These are phyloP conservation scores for Sternarchorhynchus goeldii DNA, from an alignment of 2,797 vertebrate genomes.

Conservation along the genomic window DNA sequence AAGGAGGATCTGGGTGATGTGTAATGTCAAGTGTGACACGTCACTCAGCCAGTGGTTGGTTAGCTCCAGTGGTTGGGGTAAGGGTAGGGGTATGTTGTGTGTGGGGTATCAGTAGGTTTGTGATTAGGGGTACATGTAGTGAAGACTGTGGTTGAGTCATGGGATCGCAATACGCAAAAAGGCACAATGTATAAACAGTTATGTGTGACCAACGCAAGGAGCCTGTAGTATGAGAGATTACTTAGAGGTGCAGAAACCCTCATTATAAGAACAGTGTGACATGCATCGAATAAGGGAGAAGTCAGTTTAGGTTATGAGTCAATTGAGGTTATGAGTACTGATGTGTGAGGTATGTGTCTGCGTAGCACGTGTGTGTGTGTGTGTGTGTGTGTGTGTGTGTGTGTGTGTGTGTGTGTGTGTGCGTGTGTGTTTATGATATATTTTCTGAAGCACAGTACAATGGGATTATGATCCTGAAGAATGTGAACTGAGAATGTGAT, in stretches of 20 bases:
- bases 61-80: too few species aligned
- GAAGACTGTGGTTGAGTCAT: too few species aligned
- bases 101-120: too few species aligned
- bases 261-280: constrained; percentile 43
- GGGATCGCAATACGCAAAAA: neutral
- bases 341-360: too few species aligned
- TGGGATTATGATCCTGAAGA: neutral
- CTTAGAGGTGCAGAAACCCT: neutral
- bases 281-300: neutral
- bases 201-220: neutral
- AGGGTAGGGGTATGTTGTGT: too few species aligned
- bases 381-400: constrained; percentile 35
- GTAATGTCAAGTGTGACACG: neutral
- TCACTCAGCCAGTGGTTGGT: neutral
- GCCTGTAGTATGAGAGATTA: neutral
- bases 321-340: too few species aligned
- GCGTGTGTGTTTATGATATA: neutral
- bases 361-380: neutral
- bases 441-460: neutral
- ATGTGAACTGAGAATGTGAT: constrained; percentile 30
- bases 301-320: too few species aligned
- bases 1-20: neutral
- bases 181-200: constrained; percentile 46
- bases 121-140: too few species aligned
- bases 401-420: constrained; percentile 28